Evolutionary conservation across 2,888 invertebrate genomes (phyloP), one percentile per base, ranked within the genome.

Genomic region (Tortricodes alternella): DNA sequence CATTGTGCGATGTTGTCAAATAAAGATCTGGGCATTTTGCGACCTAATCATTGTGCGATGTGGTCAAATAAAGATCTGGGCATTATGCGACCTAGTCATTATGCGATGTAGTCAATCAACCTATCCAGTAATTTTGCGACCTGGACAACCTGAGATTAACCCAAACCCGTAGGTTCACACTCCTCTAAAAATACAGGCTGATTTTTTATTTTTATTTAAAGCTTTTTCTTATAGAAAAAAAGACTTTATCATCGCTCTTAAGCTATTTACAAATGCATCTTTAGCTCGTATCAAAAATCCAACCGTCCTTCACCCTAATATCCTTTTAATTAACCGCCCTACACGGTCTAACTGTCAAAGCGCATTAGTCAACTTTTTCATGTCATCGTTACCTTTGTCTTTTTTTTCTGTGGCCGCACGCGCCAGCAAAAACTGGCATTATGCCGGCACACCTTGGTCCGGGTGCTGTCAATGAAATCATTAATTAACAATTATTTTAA

Each of bases 341-440:
- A 35, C 48, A 48, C 34, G 39, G 48, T 41, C 43, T 38, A 38
- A 35, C 48, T 50, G 50, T 56, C 56, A 56, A 44, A 56, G 23
- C 46, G 41, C 58, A 53, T 58, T 58, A 53, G 41, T 53, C 18
- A 8, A 38, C 15, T 29, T 43, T 56, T 56, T 55, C 35, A 15
- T 29, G 35, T 35, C 13, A 37, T 6, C 44, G n/a, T 16, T 8
- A 9, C 4, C 37, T 44, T 44, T 44, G 29, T 18, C 41, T 6
- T 27, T 44, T 44, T 53, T 46, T 32, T 43, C 35, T 23, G 34
- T 16, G 38, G 19, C 29, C 48, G 53, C 53, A 55, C 53, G 53
- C 48, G 48, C 41, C 21, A 21, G 21, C 24, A 43, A 23, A 8
- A 24, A 43, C 11, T 11, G 39, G 18, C 39, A 21, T 46, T 18